Conservation (phyloP, 2,888 invertebrate genomes). For the Ethmia dodecea region DNA sequence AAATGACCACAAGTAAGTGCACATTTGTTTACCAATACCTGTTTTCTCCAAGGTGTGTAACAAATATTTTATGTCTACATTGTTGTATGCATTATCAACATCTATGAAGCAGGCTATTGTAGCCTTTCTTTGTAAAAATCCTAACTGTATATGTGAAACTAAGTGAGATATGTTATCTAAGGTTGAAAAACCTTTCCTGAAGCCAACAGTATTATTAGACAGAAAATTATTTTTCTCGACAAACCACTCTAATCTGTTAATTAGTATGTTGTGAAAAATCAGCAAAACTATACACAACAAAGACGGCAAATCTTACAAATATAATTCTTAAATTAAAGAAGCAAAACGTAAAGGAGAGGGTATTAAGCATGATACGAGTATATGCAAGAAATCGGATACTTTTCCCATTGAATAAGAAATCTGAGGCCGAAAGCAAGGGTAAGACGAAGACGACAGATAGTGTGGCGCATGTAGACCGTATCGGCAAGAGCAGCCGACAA, state of each 20-base stretch:
- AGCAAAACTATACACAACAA: no score
- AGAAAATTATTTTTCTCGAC: slow-evolving; percentile 10
- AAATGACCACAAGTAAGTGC: slow-evolving; percentile 3
- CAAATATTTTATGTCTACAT: neutral
- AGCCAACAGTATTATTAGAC: slow-evolving; percentile 8
- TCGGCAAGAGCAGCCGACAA: slow-evolving; percentile 64
- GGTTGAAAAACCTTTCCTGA: slow-evolving; percentile 12
- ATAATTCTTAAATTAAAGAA: no score
- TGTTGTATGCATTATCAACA: slow-evolving; percentile 3
- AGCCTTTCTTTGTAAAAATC: neutral
- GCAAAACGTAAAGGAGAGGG: no score
- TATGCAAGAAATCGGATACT: slow-evolving; percentile 34
- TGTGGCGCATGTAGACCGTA: slow-evolving; percentile 66
- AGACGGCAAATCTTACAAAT: no score
- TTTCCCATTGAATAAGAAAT: slow-evolving; percentile 29
- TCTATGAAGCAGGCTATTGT: slow-evolving; percentile 4
- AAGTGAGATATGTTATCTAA: slow-evolving; percentile 12
- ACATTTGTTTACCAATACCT: slow-evolving; percentile 3
- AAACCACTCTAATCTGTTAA: slow-evolving; percentile 15
- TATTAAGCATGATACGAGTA: no score
- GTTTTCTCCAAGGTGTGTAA: neutral
- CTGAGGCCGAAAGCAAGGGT: slow-evolving; percentile 49
- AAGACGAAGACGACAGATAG: slow-evolving; percentile 58
- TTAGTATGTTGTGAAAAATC: slow-evolving; percentile 14
- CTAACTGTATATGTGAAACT: slow-evolving; percentile 11